Evolutionary conservation across 2,797 vertebrate species (phyloP), one percentile per base, ranked within the genome.

Genomic region (Xerus rutilus): DNA sequence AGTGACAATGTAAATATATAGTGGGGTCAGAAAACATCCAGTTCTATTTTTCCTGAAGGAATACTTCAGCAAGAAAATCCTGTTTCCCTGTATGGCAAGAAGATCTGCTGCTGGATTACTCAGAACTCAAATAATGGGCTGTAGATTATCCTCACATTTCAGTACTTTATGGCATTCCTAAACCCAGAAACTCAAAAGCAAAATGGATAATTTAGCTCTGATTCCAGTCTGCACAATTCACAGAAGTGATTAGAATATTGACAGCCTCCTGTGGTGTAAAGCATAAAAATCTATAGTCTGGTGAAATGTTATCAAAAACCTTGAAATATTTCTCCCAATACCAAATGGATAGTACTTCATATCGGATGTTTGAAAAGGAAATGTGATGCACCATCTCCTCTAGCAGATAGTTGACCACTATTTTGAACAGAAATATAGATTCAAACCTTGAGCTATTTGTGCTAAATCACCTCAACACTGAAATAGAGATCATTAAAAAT

Each of bases 271-370:
- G 1, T 62, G 47, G 43, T 72, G 1, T 83, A 72, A 86, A 87
- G 62, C 14, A 91, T 73, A 78, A 84, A 64, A 76, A 81, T 78
- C 20, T 94, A 54, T 23, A 62, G 14, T 43, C 17, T 45, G 74
- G 2, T 76, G 15, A 79, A 94, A 94, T 72, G 3, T 65, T 59
- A 35, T 86, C 32, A 5, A 4, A 91, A 84, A 57, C 11, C 73
- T 89, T 93, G 32, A 83, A 87, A 89, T 97, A 94, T 28, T 77
- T 67, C 89, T 7, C 32, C 3, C n/a, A 45, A 73, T 59, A 79
- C 17, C 12, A 93, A 95, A 89, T 73, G 32, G 30, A 81, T 76
- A 74, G 35, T 64, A 35, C 25, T 91, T 91, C 28, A 67, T 7
- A n/a, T 43, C 67, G 23, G 17, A 57, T 78, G 5, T 12, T 77